These are phyloP conservation scores for Tachycineta bicolor DNA, from an alignment of 2,113 vertebrate species.

Conservation along the genomic window DNA sequence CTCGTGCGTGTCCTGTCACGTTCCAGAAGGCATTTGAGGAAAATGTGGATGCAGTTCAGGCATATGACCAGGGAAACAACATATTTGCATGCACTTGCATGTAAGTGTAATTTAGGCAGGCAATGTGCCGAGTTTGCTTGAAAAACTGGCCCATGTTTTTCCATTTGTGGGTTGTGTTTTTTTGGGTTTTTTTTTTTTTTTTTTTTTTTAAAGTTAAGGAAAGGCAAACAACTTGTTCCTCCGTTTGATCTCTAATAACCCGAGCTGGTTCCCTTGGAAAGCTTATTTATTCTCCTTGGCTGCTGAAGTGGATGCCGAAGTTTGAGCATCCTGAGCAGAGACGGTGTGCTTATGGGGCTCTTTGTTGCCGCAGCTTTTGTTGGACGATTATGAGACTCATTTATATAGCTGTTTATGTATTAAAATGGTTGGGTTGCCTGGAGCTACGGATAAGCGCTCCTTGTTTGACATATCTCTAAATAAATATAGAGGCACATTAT, in stretches of 20 bases:
- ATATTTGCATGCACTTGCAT: slow-evolving; percentile 41
- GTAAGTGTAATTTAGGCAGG: slow-evolving; percentile 27
- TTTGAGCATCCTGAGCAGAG: slow-evolving; percentile 30
- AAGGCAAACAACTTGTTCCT: slow-evolving; percentile 42
- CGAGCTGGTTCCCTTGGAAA: slow-evolving; percentile 32
- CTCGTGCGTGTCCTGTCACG: not conserved
- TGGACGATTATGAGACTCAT: slow-evolving; percentile 30
- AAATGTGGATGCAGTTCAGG: slow-evolving; percentile 49
- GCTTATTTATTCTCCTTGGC: slow-evolving; percentile 42
- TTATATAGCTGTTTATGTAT: slow-evolving; percentile 51
- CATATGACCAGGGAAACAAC: slow-evolving; percentile 12
- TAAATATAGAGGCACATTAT: slow-evolving; percentile 51
- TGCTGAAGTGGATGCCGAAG: slow-evolving; percentile 1
- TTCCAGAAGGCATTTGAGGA: slow-evolving; percentile 58
- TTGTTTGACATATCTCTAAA: slow-evolving; percentile 63
- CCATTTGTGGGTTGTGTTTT: not conserved
- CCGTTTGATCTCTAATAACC: slow-evolving; percentile 49
- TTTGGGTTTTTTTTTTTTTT: not conserved
- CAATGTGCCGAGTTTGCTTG: not conserved
- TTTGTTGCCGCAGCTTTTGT: slow-evolving; percentile 26
- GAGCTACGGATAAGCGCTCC: slow-evolving; percentile 34
- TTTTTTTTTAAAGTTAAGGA: not conserved
- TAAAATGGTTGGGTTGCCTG: slow-evolving; percentile 58
- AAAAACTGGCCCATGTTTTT: slow-evolving; percentile 42
- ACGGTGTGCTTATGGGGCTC: not conserved